A percentile compares a stretch with the other conserved stretches of the same genome.
Evolutionary conservation across 2,888 invertebrate species (phyloP).

Genomic region (Himalopsyche japonica): DNA sequence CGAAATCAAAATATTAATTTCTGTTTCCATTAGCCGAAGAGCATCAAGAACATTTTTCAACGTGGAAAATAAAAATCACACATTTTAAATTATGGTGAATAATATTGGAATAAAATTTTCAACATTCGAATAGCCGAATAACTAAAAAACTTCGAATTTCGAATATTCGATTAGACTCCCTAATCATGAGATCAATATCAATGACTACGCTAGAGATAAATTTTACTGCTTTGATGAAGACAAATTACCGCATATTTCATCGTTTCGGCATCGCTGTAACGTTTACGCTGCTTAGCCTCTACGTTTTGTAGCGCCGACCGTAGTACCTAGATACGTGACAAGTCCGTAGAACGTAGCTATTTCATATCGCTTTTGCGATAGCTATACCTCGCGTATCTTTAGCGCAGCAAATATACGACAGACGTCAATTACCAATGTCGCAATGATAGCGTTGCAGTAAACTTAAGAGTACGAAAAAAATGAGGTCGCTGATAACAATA

Average conservation of each 20-base stretch:
- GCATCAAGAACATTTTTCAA: too few relatives aligned
- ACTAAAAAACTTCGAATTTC: too few relatives aligned
- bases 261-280: neutral
- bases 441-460: neutral
- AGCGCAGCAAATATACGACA: neutral
- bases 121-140: too few relatives aligned
- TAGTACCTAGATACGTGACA: neutral
- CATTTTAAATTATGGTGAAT: too few relatives aligned
- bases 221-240: neutral
- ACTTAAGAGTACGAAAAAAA: too few relatives aligned
- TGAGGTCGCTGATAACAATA: too few relatives aligned
- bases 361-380: neutral
- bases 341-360: neutral
- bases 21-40: too few relatives aligned
- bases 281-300: neutral
- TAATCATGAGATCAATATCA: too few relatives aligned
- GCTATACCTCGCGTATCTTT: neutral
- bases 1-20: too few relatives aligned
- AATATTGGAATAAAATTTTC: too few relatives aligned
- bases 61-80: too few relatives aligned
- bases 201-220: neutral
- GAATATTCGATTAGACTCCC: too few relatives aligned
- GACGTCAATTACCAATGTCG: neutral
- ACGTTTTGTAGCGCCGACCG: neutral
- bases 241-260: neutral